phyloP scores from a whole-genome alignment of 2,888 invertebrate genomes.

The Lacanobia wlatinum region DNA sequence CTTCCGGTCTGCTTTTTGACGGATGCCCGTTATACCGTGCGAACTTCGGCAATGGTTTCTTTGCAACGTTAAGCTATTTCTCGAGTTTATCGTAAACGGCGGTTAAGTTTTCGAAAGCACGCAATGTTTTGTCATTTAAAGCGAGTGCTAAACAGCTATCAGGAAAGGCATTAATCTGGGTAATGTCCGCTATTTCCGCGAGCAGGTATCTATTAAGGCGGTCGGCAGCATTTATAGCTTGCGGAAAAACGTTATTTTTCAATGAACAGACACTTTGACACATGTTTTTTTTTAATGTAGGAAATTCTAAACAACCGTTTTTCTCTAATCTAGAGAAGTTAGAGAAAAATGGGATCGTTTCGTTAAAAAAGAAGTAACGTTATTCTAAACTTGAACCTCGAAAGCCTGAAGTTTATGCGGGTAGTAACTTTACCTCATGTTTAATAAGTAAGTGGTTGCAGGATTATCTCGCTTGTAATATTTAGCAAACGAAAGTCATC shows the following conservation, averaged over 20 bases:
- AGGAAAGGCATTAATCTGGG: slow-evolving; percentile 66
- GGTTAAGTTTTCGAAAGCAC: slow-evolving; percentile 71
- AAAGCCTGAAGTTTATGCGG: background rate
- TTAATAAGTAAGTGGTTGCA: background rate
- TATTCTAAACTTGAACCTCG: background rate
- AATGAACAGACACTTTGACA: slow-evolving; percentile 11
- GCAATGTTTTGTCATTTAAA: slow-evolving; percentile 71
- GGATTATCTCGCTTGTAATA: background rate
- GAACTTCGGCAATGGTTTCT: slow-evolving; percentile 60
- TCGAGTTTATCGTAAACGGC: slow-evolving; percentile 65
- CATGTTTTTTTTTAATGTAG: background rate
- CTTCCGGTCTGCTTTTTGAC: slow-evolving; percentile 74
- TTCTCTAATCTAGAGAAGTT: no score
- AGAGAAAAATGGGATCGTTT: no score
- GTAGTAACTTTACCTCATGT: background rate
- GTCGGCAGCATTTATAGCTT: slow-evolving; percentile 41
- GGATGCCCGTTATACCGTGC: slow-evolving; percentile 60
- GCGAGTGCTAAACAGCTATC: slow-evolving; percentile 67
- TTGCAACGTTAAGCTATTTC: slow-evolving; percentile 65
- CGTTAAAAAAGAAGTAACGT: background rate
- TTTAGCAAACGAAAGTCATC: background rate
- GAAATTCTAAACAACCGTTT: background rate
- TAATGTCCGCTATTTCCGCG: slow-evolving; percentile 60
- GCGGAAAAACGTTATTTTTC: slow-evolving; percentile 37
- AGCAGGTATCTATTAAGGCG: slow-evolving; percentile 60